Percentiles rank a stretch among this genome's conserved stretches.
Conservation (phyloP, 2,888 invertebrate genomes). For the Sinohyriopsis cumingii region DNA sequence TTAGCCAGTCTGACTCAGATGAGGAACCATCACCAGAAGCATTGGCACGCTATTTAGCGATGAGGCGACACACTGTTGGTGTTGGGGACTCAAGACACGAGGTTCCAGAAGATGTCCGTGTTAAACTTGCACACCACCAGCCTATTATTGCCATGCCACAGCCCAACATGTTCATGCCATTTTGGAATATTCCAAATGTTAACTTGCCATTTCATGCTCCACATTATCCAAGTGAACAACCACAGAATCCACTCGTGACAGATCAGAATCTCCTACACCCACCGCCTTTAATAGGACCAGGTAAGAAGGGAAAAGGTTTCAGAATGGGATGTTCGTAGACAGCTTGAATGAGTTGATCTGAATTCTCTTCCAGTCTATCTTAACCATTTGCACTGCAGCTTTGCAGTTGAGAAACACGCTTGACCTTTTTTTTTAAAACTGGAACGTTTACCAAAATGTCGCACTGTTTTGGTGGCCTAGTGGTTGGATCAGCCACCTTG, state of each 20-base stretch:
- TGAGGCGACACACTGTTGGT: slow-evolving; percentile 93
- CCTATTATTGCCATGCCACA: slow-evolving; percentile 63
- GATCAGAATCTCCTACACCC: slow-evolving; percentile 95
- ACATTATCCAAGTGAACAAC: slow-evolving; percentile 26
- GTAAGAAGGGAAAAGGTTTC: slow-evolving; percentile 22
- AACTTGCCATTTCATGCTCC: slow-evolving; percentile 90
- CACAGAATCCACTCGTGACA: slow-evolving; percentile 80
- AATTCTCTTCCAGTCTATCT: too few relatives aligned
- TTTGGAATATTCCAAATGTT: slow-evolving; percentile 79
- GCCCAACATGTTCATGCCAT: slow-evolving; percentile 56
- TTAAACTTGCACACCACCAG: slow-evolving; percentile 66
- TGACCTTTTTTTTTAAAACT: too few relatives aligned
- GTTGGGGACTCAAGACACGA: slow-evolving; percentile 88
- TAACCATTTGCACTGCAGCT: too few relatives aligned
- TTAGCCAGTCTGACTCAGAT: slow-evolving; percentile 67
- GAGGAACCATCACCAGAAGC: slow-evolving; percentile 73
- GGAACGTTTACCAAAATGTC: too few relatives aligned
- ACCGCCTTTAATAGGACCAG: slow-evolving; percentile 85
- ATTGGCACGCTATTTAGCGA: slow-evolving; percentile 75
- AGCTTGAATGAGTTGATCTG: too few relatives aligned
- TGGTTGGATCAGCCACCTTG: too few relatives aligned
- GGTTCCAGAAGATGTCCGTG: slow-evolving; percentile 73
- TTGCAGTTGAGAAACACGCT: too few relatives aligned
- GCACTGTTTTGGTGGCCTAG: too few relatives aligned
- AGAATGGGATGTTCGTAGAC: too few relatives aligned